phyloP scores from a whole-genome alignment of 2,113 vertebrate species.

The Xenopus laevis region DNA sequence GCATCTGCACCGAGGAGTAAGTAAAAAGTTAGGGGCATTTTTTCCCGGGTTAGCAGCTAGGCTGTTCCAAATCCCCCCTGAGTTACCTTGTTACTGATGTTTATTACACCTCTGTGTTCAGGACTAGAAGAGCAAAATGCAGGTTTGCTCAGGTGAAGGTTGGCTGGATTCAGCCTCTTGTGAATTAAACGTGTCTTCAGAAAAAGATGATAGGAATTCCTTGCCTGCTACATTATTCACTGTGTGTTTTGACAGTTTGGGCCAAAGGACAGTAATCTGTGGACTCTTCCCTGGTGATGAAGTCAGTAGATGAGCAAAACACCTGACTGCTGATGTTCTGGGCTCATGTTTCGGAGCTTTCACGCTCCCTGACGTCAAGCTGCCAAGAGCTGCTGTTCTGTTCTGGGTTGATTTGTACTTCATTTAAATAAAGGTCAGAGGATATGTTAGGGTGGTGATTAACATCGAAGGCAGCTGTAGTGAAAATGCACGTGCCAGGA shows the following conservation, averaged over 20 bases:
- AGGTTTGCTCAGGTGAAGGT: constrained; percentile 75
- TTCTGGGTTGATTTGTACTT: constrained; percentile 66
- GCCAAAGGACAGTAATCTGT: constrained; percentile 52
- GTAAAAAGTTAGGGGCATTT: no score
- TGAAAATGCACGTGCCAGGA: constrained; percentile 78
- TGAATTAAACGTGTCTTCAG: constrained; percentile 74
- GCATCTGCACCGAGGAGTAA: no score
- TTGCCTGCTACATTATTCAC: constrained; percentile 69
- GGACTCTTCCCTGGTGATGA: constrained; percentile 75
- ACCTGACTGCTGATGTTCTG: constrained; percentile 86
- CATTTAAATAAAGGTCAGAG: constrained; percentile 75
- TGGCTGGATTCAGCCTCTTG: constrained; percentile 81
- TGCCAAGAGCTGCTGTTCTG: constrained; percentile 68
- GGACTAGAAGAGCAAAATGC: constrained; percentile 71
- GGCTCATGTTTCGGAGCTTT: constrained; percentile 72
- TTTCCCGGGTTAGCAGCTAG: no score
- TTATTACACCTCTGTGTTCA: constrained; percentile 72
- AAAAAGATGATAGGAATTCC: constrained; percentile 84
- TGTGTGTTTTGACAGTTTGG: constrained; percentile 47
- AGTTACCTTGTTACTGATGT: constrained; percentile 82
- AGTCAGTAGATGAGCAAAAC: constrained; percentile 82
- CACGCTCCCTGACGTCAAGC: constrained; percentile 69
- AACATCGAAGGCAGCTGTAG: constrained; percentile 87
- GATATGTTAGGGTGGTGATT: constrained; percentile 82
- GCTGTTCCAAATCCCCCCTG: constrained; percentile 71